These are phyloP conservation scores for Calyptommatus sinebrachiatus DNA, from an alignment of 2,113 vertebrate genomes.

Conservation along the genomic window DNA sequence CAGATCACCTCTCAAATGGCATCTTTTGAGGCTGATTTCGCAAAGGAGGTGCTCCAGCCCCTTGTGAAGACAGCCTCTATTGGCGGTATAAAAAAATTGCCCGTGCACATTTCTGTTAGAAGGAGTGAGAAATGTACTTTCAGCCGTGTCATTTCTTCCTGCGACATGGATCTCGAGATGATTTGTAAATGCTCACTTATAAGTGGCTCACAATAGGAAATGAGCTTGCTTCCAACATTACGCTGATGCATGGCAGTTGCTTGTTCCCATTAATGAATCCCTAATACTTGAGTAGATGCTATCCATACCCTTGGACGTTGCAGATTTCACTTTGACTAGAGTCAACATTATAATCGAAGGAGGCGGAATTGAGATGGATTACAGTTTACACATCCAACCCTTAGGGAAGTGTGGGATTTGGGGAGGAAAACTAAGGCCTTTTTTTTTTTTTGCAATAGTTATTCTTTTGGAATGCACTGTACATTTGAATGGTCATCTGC, in stretches of 20 bases:
- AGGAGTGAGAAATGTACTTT: constrained; percentile 68
- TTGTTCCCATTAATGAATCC: constrained; percentile 68
- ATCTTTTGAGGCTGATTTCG: no score
- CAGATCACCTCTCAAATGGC: no score
- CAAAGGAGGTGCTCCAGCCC: no score
- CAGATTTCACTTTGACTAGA: constrained; percentile 59
- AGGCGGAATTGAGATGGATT: constrained; percentile 40
- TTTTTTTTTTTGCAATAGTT: no score
- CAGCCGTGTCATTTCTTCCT: constrained; percentile 58
- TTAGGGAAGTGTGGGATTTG: neutral
- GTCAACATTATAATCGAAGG: constrained; percentile 39
- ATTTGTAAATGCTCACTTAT: constrained; percentile 62
- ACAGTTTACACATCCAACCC: neutral
- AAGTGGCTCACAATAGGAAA: constrained; percentile 62
- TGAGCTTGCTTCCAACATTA: constrained; percentile 67
- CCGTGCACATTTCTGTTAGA: constrained; percentile 59
- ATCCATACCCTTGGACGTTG: constrained; percentile 40
- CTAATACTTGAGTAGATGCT: constrained; percentile 51
- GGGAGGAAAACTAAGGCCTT: constrained; percentile 8
- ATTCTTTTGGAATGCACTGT: no score
- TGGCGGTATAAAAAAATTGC: constrained; percentile 37
- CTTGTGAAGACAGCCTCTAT: constrained; percentile 22
- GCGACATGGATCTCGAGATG: constrained; percentile 60
- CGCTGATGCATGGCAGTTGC: constrained; percentile 65
- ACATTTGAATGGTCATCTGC: no score